Conservation (phyloP, 2,888 invertebrate genomes). For the Athalia circularis region DNA sequence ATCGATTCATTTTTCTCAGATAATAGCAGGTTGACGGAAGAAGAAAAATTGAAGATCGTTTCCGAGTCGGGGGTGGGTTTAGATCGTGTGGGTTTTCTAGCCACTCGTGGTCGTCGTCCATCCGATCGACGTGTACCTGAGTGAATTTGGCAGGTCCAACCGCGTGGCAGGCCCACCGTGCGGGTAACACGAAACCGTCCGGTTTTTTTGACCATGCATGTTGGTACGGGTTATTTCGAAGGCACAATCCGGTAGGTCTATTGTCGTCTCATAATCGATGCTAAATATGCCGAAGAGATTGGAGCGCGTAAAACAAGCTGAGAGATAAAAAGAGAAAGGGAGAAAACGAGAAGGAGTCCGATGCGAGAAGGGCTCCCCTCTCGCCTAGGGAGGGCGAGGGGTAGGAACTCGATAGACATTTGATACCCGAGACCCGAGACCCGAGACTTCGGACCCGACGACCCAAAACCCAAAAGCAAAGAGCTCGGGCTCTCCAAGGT, state of each 20-base stretch:
- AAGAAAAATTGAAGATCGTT: not conserved
- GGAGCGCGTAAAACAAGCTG: constrained; percentile 36
- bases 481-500: not conserved
- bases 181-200: constrained; percentile 61
- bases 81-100: not conserved
- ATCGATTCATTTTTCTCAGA: too few relatives aligned
- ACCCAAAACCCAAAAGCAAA: constrained; percentile 32
- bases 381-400: constrained; percentile 38
- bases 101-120: not conserved
- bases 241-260: constrained; percentile 65
- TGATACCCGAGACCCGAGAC: constrained; percentile 57
- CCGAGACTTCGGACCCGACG: constrained; percentile 47
- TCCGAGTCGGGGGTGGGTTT: not conserved
- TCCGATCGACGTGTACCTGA: constrained; percentile 54
- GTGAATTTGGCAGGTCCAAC: constrained; percentile 56
- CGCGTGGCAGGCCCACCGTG: constrained; percentile 54
- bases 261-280: constrained; percentile 69
- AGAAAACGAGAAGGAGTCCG: constrained; percentile 37
- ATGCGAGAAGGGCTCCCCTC: constrained; percentile 13
- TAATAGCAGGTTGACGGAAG: too few relatives aligned
- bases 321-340: not conserved
- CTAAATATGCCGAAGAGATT: constrained; percentile 62
- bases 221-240: constrained; percentile 32
- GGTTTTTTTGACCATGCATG: constrained; percentile 48
- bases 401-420: constrained; percentile 55